Evolutionary conservation across 2,797 vertebrate genomes (phyloP), one percentile per base, ranked within the genome.

Genomic region (Amblyraja radiata): DNA sequence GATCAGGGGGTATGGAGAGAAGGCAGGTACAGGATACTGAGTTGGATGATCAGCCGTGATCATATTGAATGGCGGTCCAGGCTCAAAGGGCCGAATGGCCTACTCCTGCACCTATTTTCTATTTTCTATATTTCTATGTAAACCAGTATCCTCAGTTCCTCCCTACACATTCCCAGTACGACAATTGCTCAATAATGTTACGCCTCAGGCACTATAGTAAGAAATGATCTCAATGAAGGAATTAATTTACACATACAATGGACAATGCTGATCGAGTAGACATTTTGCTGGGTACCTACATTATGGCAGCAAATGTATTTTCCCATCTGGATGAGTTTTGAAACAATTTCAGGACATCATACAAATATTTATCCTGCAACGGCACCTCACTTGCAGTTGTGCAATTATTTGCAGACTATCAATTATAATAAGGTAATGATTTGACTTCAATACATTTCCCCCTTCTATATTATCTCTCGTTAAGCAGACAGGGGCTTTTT

Each of bases 351-450:
- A 68, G 84, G 18, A 36, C 84, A 18, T 88, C 18, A 10, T 18
- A 88, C 36, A 88, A 88, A 88, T 88, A 88, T 88, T 88, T 88
- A 88, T 88, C 88, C 39, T 88, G 84, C 61, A 9, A 32, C 68
- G n/a, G 84, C 16, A 21, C 63, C 84, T 88, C 61, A 68, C 63
- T 65, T 68, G 84, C 68, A 88, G 84, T 68, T 88, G 61, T 1
- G 16, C 84, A 36, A 88, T 88, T 88, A 88, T 88, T 68, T 88
- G 63, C 16, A 25, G 63, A 32, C 84, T 68, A 88, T 88, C 84
- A 68, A 88, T 88, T 68, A 68, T 88, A 88, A 88, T 88, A 88
- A 36, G 68, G 84, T 68, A 68, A 88, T n/a, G 14, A 68, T 68
- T 68, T 88, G 61, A 88, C 84, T 68, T 68, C n/a, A 88, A 68